Conservation (phyloP, 2,113 vertebrate species). For the Procapra przewalskii region DNA sequence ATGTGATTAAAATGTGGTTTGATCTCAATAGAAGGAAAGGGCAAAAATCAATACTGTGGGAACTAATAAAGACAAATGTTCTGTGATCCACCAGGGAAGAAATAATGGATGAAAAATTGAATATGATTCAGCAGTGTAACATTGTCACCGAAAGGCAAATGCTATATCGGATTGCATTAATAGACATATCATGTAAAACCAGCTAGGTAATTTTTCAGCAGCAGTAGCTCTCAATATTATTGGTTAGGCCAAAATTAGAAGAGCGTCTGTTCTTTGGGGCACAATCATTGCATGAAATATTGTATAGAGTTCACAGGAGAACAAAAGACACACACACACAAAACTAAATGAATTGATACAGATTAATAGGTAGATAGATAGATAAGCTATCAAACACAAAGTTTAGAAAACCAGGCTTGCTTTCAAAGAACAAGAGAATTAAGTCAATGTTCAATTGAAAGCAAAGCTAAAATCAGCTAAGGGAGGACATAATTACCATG, state of each 20-base stretch:
- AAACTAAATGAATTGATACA: neutral
- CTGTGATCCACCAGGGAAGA: constrained; percentile 33
- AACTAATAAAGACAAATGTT: constrained; percentile 58
- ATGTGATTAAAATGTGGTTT: constrained; percentile 54
- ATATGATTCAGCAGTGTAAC: constrained; percentile 58
- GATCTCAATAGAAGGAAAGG: neutral
- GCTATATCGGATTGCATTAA: constrained; percentile 64
- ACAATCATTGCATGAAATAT: constrained; percentile 54
- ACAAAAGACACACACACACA: constrained; percentile 24
- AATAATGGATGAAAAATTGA: constrained; percentile 71
- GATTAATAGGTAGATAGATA: neutral
- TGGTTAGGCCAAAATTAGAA: constrained; percentile 57
- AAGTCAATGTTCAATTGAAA: constrained; percentile 50
- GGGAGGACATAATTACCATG: neutral
- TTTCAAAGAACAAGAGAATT: constrained; percentile 65
- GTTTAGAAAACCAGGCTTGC: constrained; percentile 59
- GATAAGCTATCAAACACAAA: constrained; percentile 3
- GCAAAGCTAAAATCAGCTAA: constrained; percentile 66
- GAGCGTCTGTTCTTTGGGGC: neutral
- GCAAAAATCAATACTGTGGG: constrained; percentile 52
- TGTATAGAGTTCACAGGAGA: constrained; percentile 46
- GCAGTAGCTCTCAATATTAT: constrained; percentile 29
- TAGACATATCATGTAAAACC: constrained; percentile 66
- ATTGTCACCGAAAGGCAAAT: constrained; percentile 64
- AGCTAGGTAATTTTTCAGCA: constrained; percentile 67